Percentiles rank a stretch among this genome's conserved stretches.
These are phyloP conservation scores for Odontamblyopus lacepedii DNA, from an alignment of 2,797 vertebrate species.

Conservation along the genomic window DNA sequence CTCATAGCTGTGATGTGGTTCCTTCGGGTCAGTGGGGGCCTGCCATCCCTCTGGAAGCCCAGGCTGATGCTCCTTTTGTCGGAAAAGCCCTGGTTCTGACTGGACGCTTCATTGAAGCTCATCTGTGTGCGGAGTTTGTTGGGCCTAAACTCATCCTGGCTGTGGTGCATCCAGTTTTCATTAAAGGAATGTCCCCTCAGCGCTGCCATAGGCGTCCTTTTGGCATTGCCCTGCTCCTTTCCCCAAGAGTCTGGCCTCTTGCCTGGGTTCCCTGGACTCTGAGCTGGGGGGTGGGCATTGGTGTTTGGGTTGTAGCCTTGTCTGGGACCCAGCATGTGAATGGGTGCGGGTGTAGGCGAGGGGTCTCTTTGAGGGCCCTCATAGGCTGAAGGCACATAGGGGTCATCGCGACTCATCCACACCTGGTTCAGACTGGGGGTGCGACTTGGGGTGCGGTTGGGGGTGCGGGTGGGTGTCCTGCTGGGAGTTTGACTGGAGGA, in stretches of 20 bases:
- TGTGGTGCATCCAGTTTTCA: slow-evolving; percentile 93
- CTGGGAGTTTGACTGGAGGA: slow-evolving; percentile 78
- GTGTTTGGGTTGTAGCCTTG: slow-evolving; percentile 86
- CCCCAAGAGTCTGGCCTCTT: slow-evolving; percentile 89
- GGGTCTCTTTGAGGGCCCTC: slow-evolving; percentile 80
- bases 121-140: slow-evolving; percentile 93
- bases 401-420: slow-evolving; percentile 94
- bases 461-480: slow-evolving; percentile 77
- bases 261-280: slow-evolving; percentile 64
- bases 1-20: slow-evolving; percentile 91
- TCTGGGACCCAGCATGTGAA: slow-evolving; percentile 88
- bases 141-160: slow-evolving; percentile 91
- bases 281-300: slow-evolving; percentile 74
- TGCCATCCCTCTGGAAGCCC: slow-evolving; percentile 87
- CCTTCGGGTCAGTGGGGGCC: slow-evolving; percentile 87
- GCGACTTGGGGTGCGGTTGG: slow-evolving; percentile 84
- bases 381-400: slow-evolving; percentile 82
- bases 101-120: slow-evolving; percentile 95
- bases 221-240: slow-evolving; percentile 88
- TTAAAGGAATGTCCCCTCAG: slow-evolving; percentile 88
- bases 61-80: slow-evolving; percentile 90
- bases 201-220: slow-evolving; percentile 88
- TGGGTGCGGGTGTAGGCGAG: slow-evolving; percentile 72
- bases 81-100: slow-evolving; percentile 85
- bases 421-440: slow-evolving; percentile 91